Conservation (phyloP, 2,113 vertebrate species). For the Sander vitreus region DNA sequence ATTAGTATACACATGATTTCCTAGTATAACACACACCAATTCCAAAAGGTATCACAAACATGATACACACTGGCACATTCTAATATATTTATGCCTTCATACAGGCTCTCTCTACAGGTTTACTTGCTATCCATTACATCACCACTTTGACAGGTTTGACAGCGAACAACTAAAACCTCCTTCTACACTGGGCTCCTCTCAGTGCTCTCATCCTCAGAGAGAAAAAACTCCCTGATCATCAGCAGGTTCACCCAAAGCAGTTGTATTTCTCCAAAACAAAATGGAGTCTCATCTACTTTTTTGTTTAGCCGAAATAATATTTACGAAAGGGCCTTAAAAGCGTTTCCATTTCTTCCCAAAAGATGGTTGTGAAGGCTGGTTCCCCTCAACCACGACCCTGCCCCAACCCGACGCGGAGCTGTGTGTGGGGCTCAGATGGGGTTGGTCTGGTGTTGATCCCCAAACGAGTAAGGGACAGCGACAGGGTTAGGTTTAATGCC, state of each 20-base stretch:
- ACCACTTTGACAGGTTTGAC: slow-evolving; percentile 78
- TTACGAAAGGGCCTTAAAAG: slow-evolving; percentile 42
- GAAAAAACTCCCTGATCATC: slow-evolving; percentile 40
- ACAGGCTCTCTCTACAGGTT: slow-evolving; percentile 61
- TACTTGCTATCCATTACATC: slow-evolving; percentile 74
- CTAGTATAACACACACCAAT: slow-evolving; percentile 72
- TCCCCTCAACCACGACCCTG: slow-evolving; percentile 1
- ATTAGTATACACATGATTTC: slow-evolving; percentile 57
- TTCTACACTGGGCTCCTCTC: slow-evolving; percentile 8
- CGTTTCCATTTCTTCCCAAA: slow-evolving; percentile 20
- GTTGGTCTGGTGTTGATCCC: slow-evolving; percentile 70
- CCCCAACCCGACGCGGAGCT: background rate
- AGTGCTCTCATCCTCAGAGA: slow-evolving; percentile 34
- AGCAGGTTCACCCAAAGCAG: slow-evolving; percentile 38
- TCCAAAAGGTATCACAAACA: slow-evolving; percentile 78
- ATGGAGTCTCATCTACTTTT: slow-evolving; percentile 57
- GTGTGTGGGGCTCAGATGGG: slow-evolving; percentile 72
- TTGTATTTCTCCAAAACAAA: slow-evolving; percentile 43
- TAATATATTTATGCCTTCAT: slow-evolving; percentile 72
- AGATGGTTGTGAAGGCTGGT: slow-evolving; percentile 12
- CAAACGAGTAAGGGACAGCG: slow-evolving; percentile 74
- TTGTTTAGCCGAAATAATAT: slow-evolving; percentile 40
- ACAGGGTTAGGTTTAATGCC: slow-evolving; percentile 85
- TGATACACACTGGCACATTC: slow-evolving; percentile 77
- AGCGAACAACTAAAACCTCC: slow-evolving; percentile 71